Conservation (phyloP, 1,140 invertebrate species). For the Himalopsyche phryganea region DNA sequence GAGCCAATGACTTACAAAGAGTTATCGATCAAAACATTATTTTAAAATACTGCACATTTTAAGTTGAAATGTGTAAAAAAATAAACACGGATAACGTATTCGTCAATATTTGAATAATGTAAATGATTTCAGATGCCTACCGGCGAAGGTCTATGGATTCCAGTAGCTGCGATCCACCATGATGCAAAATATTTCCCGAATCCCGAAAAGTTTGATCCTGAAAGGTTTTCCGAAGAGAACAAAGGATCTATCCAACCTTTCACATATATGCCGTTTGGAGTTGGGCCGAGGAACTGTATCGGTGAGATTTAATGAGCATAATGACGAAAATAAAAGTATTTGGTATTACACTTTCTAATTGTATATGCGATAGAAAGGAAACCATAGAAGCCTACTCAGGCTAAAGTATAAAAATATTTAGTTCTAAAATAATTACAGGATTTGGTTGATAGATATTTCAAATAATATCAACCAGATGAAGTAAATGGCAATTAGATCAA, state of each 20-base stretch:
- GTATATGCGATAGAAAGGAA: neutral
- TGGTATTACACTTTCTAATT: neutral
- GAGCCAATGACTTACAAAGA: too few relatives aligned
- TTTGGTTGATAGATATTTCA: too few relatives aligned
- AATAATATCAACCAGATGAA: too few relatives aligned
- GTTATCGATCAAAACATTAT: too few relatives aligned
- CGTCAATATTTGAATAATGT: too few relatives aligned
- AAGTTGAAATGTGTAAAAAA: too few relatives aligned
- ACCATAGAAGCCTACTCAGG: neutral
- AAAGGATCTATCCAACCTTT: slow-evolving; percentile 36
- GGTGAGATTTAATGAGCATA: neutral
- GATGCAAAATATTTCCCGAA: slow-evolving; percentile 43
- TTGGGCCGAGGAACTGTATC: slow-evolving; percentile 55
- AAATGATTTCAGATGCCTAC: neutral
- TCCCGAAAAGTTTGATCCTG: slow-evolving; percentile 49
- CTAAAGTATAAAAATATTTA: too few relatives aligned
- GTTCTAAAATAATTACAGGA: too few relatives aligned
- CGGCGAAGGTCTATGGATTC: neutral
- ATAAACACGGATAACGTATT: too few relatives aligned
- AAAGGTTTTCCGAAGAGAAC: slow-evolving; percentile 43
- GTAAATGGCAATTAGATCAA: too few relatives aligned
- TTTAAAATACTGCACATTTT: too few relatives aligned
- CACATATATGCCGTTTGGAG: slow-evolving; percentile 52
- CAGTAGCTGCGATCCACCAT: slow-evolving; percentile 50
- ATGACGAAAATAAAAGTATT: neutral